Conservation (phyloP, 2,888 invertebrate genomes). For the Aproaerema taeniolella region DNA sequence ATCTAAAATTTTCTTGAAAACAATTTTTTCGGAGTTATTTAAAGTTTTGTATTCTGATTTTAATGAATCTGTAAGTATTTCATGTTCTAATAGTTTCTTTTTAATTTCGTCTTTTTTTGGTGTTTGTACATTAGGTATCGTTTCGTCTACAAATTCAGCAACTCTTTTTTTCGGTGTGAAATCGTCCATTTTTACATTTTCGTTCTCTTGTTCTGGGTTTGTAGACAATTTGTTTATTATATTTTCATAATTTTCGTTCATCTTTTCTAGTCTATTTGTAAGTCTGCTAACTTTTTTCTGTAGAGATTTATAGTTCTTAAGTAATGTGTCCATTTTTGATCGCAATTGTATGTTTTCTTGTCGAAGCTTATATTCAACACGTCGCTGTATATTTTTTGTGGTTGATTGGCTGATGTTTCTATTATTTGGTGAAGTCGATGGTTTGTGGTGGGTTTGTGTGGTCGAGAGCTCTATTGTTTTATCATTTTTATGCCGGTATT, state of each 20-base stretch:
- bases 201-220: too few species aligned
- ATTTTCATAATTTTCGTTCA: conserved; percentile 2
- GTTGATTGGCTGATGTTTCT: conserved; percentile 7
- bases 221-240: conserved; percentile 1
- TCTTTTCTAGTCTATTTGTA: conserved; percentile 11
- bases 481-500: conserved; percentile 12
- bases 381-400: conserved; percentile 3
- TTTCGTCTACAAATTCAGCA: not conserved
- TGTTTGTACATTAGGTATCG: conserved; percentile 1
- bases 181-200: not conserved
- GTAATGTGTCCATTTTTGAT: too few species aligned
- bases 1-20: too few species aligned
- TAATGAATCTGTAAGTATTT: conserved; percentile 17
- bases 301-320: too few species aligned
- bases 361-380: conserved; percentile 11
- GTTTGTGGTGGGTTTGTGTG: conserved; percentile 10
- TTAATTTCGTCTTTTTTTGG: not conserved
- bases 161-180: conserved; percentile 2
- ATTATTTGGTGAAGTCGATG: too few species aligned
- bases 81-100: conserved; percentile 12
- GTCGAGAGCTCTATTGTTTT: conserved; percentile 7
- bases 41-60: too few species aligned
- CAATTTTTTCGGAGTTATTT: too few species aligned
- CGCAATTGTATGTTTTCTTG: too few species aligned
- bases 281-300: conserved; percentile 16